A percentile compares a stretch with the other conserved stretches of the same genome.
These are phyloP conservation scores for Iguana delicatissima DNA, from an alignment of 2,797 vertebrate genomes.

Conservation along the genomic window DNA sequence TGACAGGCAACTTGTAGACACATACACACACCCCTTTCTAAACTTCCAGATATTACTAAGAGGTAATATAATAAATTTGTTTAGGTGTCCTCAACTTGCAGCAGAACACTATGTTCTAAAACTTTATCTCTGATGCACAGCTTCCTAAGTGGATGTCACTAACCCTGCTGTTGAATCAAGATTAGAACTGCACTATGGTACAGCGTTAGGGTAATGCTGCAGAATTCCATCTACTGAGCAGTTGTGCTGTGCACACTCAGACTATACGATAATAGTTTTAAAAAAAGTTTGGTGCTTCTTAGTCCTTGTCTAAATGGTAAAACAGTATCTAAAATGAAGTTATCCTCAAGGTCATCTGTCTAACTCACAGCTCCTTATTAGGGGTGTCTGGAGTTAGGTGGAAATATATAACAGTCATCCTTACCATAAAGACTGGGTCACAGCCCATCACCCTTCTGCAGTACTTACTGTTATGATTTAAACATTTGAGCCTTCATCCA, in stretches of 20 bases:
- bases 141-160: slow-evolving; percentile 4
- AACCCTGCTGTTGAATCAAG: slow-evolving; percentile 1
- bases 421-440: background rate
- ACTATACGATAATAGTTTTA: background rate
- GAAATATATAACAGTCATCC: background rate
- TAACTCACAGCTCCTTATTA: background rate
- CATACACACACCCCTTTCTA: background rate
- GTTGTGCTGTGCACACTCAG: accelerated
- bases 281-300: background rate
- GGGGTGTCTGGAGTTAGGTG: background rate
- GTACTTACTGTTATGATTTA: background rate
- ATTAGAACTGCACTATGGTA: accelerated
- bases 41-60: slow-evolving; percentile 12
- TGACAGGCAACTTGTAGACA: no score
- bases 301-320: background rate
- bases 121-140: slow-evolving; percentile 27
- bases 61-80: slow-evolving; percentile 8
- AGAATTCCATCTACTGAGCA: background rate
- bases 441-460: background rate
- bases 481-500: background rate
- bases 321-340: background rate
- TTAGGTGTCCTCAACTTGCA: background rate
- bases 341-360: background rate
- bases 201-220: background rate
- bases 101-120: slow-evolving; percentile 16